Evolutionary conservation across 35 echinoderm and acorn worm species (phyloP).

Genomic region (Stichopus chloronotus): DNA sequence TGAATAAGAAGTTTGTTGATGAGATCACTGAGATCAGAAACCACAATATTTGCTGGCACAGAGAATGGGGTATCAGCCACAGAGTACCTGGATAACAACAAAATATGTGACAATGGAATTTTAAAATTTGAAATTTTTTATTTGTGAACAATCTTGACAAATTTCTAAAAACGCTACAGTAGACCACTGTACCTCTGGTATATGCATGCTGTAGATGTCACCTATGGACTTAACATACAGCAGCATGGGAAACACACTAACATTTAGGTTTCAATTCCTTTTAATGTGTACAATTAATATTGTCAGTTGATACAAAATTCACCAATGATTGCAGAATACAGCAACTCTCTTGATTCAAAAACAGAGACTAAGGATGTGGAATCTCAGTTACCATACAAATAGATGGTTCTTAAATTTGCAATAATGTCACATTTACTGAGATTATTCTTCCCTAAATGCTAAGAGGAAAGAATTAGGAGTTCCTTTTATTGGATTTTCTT

Average conservation of each 20-base stretch:
- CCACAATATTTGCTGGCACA: constrained; percentile 82
- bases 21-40: constrained; percentile 86
- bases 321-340: too few relatives aligned
- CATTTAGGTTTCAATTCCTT: background rate
- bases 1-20: constrained; percentile 92
- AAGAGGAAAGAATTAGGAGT: too few relatives aligned
- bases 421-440: too few relatives aligned
- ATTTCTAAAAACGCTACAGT: background rate
- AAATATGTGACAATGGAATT: background rate
- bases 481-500: too few relatives aligned
- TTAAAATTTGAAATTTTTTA: background rate
- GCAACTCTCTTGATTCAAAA: too few relatives aligned
- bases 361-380: too few relatives aligned
- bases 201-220: background rate
- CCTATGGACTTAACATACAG: too few relatives aligned
- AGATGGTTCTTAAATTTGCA: too few relatives aligned
- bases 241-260: background rate
- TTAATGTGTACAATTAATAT: too few relatives aligned
- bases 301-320: too few relatives aligned
- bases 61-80: constrained; percentile 90
- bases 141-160: background rate
- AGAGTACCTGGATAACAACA: constrained; percentile 63
- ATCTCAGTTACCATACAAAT: too few relatives aligned
- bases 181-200: background rate
- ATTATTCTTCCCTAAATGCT: too few relatives aligned